Percentiles rank a stretch among this genome's conserved stretches.
Conservation (phyloP, 2,888 invertebrate genomes). For the Patella depressa region DNA sequence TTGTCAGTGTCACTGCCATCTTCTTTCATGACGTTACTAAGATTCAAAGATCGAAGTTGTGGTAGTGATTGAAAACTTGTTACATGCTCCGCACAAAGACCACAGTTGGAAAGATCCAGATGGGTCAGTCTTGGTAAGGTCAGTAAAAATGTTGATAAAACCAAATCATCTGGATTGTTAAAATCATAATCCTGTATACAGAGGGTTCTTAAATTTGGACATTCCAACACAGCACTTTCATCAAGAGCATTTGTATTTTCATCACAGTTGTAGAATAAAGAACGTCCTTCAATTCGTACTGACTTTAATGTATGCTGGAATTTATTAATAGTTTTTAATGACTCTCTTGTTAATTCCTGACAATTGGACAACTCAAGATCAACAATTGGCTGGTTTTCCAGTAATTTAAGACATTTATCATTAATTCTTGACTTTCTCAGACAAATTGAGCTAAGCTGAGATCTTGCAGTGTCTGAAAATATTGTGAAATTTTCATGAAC, state of each 20-base stretch:
- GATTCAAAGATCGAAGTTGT: conserved; percentile 81
- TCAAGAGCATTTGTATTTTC: neutral
- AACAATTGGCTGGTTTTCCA: conserved; percentile 82
- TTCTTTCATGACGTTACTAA: conserved; percentile 82
- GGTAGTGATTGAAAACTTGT: conserved; percentile 79
- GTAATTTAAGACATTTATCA: conserved; percentile 79
- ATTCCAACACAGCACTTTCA: conserved; percentile 31
- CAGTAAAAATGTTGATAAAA: conserved; percentile 18
- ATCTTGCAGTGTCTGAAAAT: conserved; percentile 37
- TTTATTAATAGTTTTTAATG: conserved; percentile 79
- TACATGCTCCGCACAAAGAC: conserved; percentile 71
- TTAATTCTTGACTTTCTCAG: conserved; percentile 73
- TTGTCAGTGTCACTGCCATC: conserved; percentile 74
- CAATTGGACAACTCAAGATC: conserved; percentile 85
- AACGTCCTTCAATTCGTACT: conserved; percentile 77
- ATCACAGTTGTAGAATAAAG: conserved; percentile 30
- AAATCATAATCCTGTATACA: conserved; percentile 6
- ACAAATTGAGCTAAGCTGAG: conserved; percentile 45
- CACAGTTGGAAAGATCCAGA: conserved; percentile 81
- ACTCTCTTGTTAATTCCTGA: conserved; percentile 72
- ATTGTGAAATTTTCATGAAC: conserved; percentile 32
- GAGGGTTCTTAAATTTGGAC: conserved; percentile 35
- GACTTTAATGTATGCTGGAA: conserved; percentile 80
- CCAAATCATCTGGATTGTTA: neutral
- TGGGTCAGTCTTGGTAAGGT: conserved; percentile 74